Conservation (phyloP, 2,797 vertebrate genomes). For the Scyliorhinus canicula region DNA sequence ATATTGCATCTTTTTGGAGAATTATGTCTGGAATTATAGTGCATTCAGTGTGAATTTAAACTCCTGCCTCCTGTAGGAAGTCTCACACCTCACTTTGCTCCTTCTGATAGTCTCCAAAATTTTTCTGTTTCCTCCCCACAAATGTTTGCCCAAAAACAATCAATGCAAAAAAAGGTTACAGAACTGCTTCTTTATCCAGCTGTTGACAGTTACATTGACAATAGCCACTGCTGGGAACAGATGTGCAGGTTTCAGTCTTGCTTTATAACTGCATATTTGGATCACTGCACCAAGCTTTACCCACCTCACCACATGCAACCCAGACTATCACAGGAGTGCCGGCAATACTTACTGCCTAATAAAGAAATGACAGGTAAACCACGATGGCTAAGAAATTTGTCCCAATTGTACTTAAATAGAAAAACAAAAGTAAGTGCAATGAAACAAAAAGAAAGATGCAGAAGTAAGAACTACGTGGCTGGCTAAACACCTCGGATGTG, state of each 20-base stretch:
- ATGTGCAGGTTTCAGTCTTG: neutral
- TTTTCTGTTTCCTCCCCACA: neutral
- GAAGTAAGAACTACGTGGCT: neutral
- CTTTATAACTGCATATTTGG: neutral
- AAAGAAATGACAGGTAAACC: neutral
- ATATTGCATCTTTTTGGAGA: neutral
- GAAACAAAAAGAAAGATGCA: neutral
- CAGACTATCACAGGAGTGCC: neutral
- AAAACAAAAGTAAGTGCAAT: neutral
- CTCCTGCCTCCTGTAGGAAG: neutral
- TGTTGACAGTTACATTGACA: neutral
- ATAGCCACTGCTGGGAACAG: neutral
- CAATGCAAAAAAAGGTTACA: neutral
- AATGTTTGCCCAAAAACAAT: neutral
- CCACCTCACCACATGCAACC: neutral
- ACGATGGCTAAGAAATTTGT: neutral
- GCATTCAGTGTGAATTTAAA: neutral
- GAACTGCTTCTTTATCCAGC: no score
- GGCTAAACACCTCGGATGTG: neutral
- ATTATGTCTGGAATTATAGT: neutral
- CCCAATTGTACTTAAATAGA: neutral
- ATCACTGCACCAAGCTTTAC: neutral
- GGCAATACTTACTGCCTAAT: neutral
- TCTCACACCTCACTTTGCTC: neutral
- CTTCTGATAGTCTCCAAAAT: neutral